Base-by-base conservation (phyloP, 2,797 vertebrate genomes). In the Dryobates pubescens region DNA sequence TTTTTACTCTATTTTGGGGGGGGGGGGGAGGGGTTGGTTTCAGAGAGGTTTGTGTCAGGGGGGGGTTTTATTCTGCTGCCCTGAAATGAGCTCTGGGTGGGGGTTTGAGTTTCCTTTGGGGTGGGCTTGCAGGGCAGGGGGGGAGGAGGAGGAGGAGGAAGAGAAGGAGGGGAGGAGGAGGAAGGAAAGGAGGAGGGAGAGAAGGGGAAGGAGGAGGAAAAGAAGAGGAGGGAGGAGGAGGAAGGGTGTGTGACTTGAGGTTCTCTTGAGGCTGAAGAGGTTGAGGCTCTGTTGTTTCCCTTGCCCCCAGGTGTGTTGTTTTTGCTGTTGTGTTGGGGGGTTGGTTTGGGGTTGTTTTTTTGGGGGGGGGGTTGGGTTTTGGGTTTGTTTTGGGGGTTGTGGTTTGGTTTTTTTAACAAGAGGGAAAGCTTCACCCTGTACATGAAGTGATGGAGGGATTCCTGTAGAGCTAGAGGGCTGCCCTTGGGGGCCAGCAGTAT, bases 381-480 rank as follows among this genome's bases (percentile, higher is more conserved):
- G 17, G 17, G 45, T 19, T 45, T 45, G 41, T 43, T 19, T 45
- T 43, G 43, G 43, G 43, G 43, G 10, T n/a, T n/a, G n/a, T 36
- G 36, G 36, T 36, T 23, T 49, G 10, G 47, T 49, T 49, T 96
- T 96, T 97, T 97, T 96, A 81, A 95, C 93, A 95, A 96, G 36
- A 38, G 36, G 36, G 36, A 95, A 96, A 97, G 95, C 96, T 97
- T 97, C 96, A 97, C 97, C 96, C 97, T 98, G 97, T 98, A 97
- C 95, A 97, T 97, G 53, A 94, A 86, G 70, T 95, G 96, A 97
- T 96, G 96, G 97, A 98, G 98, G 96, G 96, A 93, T 97, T 97
- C 96, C 97, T 98, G 97, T 98, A 97, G 97, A 97, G 93, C 91
- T 93, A 97, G 96, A 97, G 97, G 97, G 97, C 97, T 97, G 97